Conservation (phyloP, 23 tunicate genomes). For the Pegea sp. region DNA sequence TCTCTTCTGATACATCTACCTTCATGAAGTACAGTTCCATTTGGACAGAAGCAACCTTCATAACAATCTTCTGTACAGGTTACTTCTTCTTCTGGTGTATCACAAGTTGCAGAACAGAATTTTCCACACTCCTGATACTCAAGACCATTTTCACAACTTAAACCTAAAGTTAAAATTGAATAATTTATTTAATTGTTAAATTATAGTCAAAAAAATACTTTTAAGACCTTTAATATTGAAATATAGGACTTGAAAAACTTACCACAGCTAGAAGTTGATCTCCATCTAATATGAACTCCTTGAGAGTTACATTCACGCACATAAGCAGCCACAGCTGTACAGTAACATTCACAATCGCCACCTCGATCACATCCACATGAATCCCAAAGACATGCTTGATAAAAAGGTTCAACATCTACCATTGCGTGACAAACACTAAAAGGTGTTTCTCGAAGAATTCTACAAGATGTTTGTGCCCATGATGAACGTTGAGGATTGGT, state of each 20-base stretch:
- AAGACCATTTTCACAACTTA: conserved; percentile 15
- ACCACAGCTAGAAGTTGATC: conserved; percentile 41
- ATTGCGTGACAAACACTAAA: conserved; percentile 20
- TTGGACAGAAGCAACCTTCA: conserved; percentile 84
- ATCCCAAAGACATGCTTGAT: conserved; percentile 43
- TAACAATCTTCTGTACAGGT: conserved; percentile 46
- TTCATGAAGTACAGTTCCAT: conserved; percentile 61
- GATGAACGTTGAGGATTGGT: conserved; percentile 14
- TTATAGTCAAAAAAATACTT: no score
- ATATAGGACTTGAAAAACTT: conserved; percentile 2
- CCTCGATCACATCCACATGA: conserved; percentile 65
- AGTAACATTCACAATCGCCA: conserved; percentile 81
- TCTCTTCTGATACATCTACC: conserved; percentile 58
- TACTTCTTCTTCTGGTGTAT: conserved; percentile 5
- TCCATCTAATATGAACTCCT: conserved; percentile 28
- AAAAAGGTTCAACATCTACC: conserved; percentile 23
- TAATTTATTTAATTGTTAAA: no score
- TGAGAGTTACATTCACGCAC: conserved; percentile 27
- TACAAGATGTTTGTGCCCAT: conserved; percentile 37
- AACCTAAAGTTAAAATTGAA: no score
- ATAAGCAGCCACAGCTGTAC: conserved; percentile 67
- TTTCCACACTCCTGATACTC: conserved; percentile 12
- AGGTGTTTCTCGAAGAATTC: conserved; percentile 5
- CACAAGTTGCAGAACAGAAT: conserved; percentile 2
- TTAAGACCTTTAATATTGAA: background rate